Evolutionary conservation across 2,797 vertebrate genomes (phyloP).

Genomic region (Natrix natrix): DNA sequence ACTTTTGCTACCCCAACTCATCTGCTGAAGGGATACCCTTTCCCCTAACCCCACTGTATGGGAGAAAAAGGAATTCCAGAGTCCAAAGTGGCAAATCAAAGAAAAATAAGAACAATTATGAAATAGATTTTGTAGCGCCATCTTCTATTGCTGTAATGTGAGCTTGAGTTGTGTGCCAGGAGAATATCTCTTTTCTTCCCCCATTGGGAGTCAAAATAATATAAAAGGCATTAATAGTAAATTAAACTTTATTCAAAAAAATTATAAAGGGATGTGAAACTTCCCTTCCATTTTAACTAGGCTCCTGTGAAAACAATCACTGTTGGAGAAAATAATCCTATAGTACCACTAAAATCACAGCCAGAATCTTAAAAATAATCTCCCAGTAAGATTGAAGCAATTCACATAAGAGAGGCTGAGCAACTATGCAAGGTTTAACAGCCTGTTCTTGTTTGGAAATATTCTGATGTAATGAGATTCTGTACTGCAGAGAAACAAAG

Average conservation of each 20-base stretch:
- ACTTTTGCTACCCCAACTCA: not conserved
- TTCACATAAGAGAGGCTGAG: not conserved
- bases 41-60: not conserved
- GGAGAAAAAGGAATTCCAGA: not conserved
- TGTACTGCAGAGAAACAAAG: not conserved
- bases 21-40: not conserved
- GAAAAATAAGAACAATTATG: not conserved
- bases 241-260: not conserved
- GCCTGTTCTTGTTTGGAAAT: not conserved
- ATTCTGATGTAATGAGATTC: not conserved
- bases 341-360: not conserved
- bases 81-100: not conserved
- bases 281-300: not conserved
- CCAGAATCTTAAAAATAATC: not conserved
- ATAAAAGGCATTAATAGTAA: not conserved
- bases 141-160: not conserved
- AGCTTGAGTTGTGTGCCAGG: not conserved
- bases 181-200: not conserved
- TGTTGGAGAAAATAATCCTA: not conserved
- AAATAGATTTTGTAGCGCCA: not conserved
- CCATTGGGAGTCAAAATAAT: not conserved
- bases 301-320: not conserved
- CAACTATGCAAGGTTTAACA: not conserved
- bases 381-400: not conserved
- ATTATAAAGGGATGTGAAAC: not conserved